Conservation (phyloP, 2,888 invertebrate genomes). For the Tanytarsus gracilentus region DNA sequence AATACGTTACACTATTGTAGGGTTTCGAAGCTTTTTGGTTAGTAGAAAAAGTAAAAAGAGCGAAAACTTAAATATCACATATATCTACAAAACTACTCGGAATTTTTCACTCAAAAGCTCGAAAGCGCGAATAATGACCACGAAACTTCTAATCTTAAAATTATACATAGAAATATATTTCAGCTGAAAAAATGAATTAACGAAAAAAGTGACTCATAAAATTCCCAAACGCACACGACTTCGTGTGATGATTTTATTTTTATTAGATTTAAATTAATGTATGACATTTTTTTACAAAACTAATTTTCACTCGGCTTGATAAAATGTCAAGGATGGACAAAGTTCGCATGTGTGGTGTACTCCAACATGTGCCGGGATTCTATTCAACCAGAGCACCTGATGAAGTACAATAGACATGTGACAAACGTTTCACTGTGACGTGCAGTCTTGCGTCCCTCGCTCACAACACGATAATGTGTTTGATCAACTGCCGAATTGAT, state of each 20-base stretch:
- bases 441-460: neutral
- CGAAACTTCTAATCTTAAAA: too few relatives aligned
- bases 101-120: too few relatives aligned
- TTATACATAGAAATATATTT: too few relatives aligned
- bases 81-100: too few relatives aligned
- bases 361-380: conserved; percentile 96
- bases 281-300: neutral
- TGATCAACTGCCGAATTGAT: neutral
- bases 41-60: too few relatives aligned
- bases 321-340: conserved; percentile 31
- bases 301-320: neutral
- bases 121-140: too few relatives aligned
- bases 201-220: neutral
- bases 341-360: conserved; percentile 91
- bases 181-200: too few relatives aligned
- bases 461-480: neutral
- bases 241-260: neutral
- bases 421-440: conserved; percentile 45
- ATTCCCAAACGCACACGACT: conserved; percentile 1
- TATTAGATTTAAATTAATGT: neutral
- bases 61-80: too few relatives aligned
- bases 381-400: conserved; percentile 94
- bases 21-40: too few relatives aligned
- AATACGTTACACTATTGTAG: too few relatives aligned
- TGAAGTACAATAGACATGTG: conserved; percentile 98